phyloP scores from a whole-genome alignment of 2,797 vertebrate genomes.

The Acipenser transmontanus region DNA sequence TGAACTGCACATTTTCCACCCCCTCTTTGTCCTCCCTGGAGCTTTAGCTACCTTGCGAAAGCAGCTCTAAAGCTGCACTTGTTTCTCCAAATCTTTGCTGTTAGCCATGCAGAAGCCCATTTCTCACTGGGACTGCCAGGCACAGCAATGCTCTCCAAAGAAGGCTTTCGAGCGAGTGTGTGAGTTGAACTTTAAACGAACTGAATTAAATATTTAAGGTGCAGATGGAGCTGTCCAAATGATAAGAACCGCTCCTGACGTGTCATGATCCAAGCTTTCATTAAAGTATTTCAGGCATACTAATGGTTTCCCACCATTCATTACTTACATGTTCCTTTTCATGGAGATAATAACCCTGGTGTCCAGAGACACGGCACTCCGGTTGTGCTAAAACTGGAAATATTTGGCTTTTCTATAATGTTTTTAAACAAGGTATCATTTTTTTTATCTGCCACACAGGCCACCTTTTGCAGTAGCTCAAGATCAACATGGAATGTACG shows the following conservation, averaged over 20 bases:
- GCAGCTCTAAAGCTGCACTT: conserved; percentile 60
- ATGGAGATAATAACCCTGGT: conserved; percentile 86
- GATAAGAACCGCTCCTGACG: conserved; percentile 89
- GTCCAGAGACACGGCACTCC: conserved; percentile 64
- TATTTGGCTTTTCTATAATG: conserved; percentile 33
- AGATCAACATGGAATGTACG: no score
- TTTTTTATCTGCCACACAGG: not conserved
- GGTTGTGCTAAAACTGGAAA: conserved; percentile 53
- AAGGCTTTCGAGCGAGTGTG: conserved; percentile 79
- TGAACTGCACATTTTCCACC: conserved; percentile 80
- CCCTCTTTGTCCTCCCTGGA: conserved; percentile 77
- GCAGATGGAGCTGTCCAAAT: conserved; percentile 97
- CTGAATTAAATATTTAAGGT: conserved; percentile 99
- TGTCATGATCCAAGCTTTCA: conserved; percentile 96
- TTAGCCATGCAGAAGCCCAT: conserved; percentile 85
- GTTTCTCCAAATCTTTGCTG: conserved; percentile 79
- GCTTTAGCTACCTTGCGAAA: conserved; percentile 73
- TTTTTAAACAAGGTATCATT: not conserved
- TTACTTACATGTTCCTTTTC: conserved; percentile 89
- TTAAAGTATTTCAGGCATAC: conserved; percentile 91
- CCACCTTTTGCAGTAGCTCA: no score
- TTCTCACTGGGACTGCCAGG: conserved; percentile 69
- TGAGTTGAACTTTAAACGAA: conserved; percentile 93
- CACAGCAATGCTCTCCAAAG: conserved; percentile 65
- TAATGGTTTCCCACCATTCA: conserved; percentile 85